Base-by-base conservation (phyloP, 2,797 vertebrate species). In the Petrocephalus schoutedeni region DNA sequence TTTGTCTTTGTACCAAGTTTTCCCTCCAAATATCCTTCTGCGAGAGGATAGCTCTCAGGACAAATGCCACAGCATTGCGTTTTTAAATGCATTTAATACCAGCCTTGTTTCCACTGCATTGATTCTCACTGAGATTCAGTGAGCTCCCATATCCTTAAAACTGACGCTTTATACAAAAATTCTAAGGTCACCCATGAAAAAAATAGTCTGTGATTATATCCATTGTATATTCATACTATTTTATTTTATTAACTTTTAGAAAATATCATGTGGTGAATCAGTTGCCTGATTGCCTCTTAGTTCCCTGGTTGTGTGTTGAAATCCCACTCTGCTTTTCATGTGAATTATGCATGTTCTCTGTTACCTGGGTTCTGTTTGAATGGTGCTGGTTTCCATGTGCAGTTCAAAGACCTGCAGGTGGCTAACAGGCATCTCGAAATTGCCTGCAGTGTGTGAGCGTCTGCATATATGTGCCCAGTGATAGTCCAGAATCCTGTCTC, bases 11-110 rank as follows among this genome's bases (percentile, higher is more conserved):
- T 49, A 54, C 88, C 5, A 0, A 87, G 91, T 89, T 90, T 88
- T 89, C 58, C 89, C 12, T 71, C 87, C 87, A 91, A 89, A 77
- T 94, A 93, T 93, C 94, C 93, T 92, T 90, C 91, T 92, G 88
- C 89, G 89, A 71, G 88, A 90, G 88, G 89, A 91, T 54, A 88
- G 91, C 87, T 89, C 91, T 90, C 91, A 92, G 28, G 16, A 53
- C n/a, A 9, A 23, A 53, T 3, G 83, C 87, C 90, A 59, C 89
- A 91, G 90, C 74, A 45, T 77, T 85, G 86, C 85, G 86, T 89
- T 90, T 91, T 89, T 80, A 86, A 87, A 36, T 86, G 94, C 93
- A 94, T 92, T 86, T 92, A 94, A 94, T 90, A 87, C 1, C 90
- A 89, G 89, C 89, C 91, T 91, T 51, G 0, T 92, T 93, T 90